Evolutionary conservation across 2,888 invertebrate species (phyloP), one percentile per base, ranked within the genome.

Genomic region (Clunio marinus): DNA sequence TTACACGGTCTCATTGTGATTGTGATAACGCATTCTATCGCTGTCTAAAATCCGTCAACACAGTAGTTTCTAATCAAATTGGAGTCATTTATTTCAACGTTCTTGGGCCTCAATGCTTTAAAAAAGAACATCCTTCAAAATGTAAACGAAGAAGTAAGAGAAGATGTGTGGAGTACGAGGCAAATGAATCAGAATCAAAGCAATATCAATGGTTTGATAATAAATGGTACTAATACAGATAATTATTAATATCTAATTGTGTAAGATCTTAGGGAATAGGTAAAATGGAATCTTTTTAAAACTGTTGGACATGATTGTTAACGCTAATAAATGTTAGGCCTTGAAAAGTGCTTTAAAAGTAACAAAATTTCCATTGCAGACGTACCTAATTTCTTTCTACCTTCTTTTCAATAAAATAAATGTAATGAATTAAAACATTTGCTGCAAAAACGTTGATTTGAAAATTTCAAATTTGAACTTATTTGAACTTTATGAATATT

Each of bases 31-130:
- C 80, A 72, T 90, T 91, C 77, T 83, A 86, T 20, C 76, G 81
- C 0, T 91, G 90, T 72, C 81, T 91, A 67, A 83, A 83, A 69
- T 77, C 81, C 63, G 84, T 82, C 58, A 80, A 79, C 71, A 81
- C 81, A 0, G 70, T 83, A 68, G 77, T 86, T 1, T 81, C 86
- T 0, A 78, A 79, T 0, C 83, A 84, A 75, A 84, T 88, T 55
- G 88, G 88, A 1, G 78, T 82, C 27, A 86, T 88, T 0, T 91
- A 88, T 78, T 91, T 91, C 79, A 87, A 88, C 73, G 80, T 89
- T 70, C 78, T 89, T 45, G 83, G 85, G 0, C 87, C 87, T 0
- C 85, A 87, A 75, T 91, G 90, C 76, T 89, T 88, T 77, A 78
- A 83, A n/a, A 77, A 82, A 68, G 80, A 84, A 0, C 82, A 81